Evolutionary conservation across 2,113 vertebrate genomes (phyloP).

Genomic region (Balaeniceps rex): DNA sequence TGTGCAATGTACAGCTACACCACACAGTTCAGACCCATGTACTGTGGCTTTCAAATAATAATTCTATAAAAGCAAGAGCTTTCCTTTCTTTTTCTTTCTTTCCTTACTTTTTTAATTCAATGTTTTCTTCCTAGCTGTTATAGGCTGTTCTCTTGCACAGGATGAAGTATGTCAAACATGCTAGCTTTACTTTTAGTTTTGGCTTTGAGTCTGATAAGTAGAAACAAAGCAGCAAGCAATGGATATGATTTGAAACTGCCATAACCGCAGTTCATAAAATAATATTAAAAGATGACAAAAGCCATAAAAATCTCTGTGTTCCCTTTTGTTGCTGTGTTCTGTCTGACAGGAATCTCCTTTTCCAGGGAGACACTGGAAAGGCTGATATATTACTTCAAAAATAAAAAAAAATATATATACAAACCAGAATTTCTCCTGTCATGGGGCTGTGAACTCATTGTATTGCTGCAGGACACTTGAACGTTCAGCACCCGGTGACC

Average conservation of each 20-base stretch:
- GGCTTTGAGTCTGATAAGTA: constrained; percentile 19
- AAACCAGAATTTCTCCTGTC: neutral
- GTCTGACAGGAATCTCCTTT: neutral
- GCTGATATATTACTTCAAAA: neutral
- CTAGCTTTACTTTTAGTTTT: constrained; percentile 13
- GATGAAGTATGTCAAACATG: constrained; percentile 1
- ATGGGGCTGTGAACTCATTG: neutral
- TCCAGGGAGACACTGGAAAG: neutral
- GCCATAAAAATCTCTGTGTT: neutral
- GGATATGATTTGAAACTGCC: neutral
- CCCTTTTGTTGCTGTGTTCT: neutral
- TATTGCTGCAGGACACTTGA: neutral
- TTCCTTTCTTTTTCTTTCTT: neutral
- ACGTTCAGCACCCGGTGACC: neutral
- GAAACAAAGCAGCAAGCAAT: constrained; percentile 32
- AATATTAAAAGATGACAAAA: constrained; percentile 58
- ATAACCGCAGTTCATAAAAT: constrained; percentile 11
- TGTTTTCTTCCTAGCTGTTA: neutral
- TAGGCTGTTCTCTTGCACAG: neutral
- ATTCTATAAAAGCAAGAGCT: neutral
- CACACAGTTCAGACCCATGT: neutral
- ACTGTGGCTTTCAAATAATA: neutral
- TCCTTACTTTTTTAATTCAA: neutral
- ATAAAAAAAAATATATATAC: neutral
- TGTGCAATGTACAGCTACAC: constrained; percentile 30